These are phyloP conservation scores for Novumbra hubbsi DNA, from an alignment of 2,797 vertebrate genomes.

Conservation along the genomic window DNA sequence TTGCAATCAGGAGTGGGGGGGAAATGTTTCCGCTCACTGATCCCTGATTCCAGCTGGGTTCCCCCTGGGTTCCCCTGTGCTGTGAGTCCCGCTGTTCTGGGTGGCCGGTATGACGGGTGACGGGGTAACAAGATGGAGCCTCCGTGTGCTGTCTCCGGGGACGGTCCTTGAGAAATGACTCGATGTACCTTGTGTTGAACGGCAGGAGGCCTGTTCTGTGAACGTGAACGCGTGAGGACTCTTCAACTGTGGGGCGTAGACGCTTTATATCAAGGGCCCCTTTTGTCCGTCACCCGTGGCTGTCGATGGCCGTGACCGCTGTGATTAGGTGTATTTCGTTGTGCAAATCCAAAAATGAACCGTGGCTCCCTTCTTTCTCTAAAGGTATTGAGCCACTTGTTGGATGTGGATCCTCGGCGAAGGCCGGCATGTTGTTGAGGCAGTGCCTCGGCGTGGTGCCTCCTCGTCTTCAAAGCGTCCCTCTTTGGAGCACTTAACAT, in stretches of 20 bases:
- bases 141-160: constrained; percentile 21
- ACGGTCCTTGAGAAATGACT: not conserved
- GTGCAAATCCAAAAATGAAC: not conserved
- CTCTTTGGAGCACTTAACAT: constrained; percentile 55
- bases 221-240: not conserved
- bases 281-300: too few species aligned
- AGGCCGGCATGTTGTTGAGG: constrained; percentile 20
- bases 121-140: not conserved
- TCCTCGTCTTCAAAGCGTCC: constrained; percentile 14
- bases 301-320: constrained; percentile 10
- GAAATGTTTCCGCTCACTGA: constrained; percentile 64
- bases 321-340: not conserved
- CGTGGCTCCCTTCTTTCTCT: not conserved
- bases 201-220: not conserved
- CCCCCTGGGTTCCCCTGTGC: constrained; percentile 8
- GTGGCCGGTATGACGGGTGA: constrained; percentile 53
- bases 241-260: not conserved
- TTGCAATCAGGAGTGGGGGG: constrained; percentile 59
- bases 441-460: constrained; percentile 19
- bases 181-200: not conserved
- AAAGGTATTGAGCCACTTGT: not conserved
- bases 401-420: not conserved
- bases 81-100: constrained; percentile 52
- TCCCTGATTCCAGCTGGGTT: constrained; percentile 28
- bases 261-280: not conserved